phyloP scores from a whole-genome alignment of 2,888 invertebrate genomes.

The Idaea aversata region DNA sequence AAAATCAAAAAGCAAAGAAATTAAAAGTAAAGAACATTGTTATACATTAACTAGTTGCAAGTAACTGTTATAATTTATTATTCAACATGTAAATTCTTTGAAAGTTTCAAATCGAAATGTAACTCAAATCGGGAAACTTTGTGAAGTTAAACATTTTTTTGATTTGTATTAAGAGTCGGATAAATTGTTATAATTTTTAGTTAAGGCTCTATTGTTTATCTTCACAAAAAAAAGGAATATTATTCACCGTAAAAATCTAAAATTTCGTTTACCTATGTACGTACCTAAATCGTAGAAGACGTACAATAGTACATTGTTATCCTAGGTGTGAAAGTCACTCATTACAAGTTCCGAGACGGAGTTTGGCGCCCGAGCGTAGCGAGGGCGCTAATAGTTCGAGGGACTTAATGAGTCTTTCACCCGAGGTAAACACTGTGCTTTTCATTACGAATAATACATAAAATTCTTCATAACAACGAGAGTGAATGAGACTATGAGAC shows the following conservation, averaged over 20 bases:
- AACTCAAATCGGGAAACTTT: conserved; percentile 34
- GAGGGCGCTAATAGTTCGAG: too few species aligned
- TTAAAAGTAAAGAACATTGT: conserved; percentile 10
- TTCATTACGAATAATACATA: too few species aligned
- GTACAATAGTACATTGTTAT: too few species aligned
- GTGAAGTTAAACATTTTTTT: conserved; percentile 26
- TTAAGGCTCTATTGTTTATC: neutral
- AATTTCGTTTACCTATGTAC: too few species aligned
- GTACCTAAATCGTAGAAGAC: too few species aligned
- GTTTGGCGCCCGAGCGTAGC: too few species aligned
- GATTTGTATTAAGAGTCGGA: conserved; percentile 13
- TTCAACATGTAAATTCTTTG: conserved; percentile 73
- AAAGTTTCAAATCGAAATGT: conserved; percentile 62
- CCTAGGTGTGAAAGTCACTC: too few species aligned
- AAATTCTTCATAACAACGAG: too few species aligned
- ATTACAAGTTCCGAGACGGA: too few species aligned
- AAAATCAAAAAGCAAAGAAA: neutral
- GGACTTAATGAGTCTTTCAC: too few species aligned
- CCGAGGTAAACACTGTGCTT: too few species aligned
- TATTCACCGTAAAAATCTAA: neutral
- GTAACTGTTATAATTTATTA: conserved; percentile 55
- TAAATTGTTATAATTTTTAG: conserved; percentile 10
- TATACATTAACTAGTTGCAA: conserved; percentile 49
- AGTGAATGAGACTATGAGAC: too few species aligned
- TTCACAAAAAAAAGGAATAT: neutral